phyloP scores from a whole-genome alignment of 1,140 invertebrate species.

The Heliconius congener region DNA sequence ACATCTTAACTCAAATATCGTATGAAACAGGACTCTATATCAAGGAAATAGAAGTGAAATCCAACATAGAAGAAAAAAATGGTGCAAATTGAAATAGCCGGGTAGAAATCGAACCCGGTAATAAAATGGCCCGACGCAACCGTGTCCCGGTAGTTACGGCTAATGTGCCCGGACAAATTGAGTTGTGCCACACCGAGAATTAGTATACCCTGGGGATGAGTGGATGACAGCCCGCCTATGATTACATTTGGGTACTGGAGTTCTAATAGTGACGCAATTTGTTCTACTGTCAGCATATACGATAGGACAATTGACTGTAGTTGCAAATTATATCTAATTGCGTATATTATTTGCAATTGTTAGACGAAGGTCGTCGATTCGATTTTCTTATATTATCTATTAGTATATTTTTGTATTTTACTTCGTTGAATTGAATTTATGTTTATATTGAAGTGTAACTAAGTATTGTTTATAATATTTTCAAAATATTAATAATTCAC shows the following conservation, averaged over 20 bases:
- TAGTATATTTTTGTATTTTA: no score
- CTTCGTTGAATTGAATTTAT: no score
- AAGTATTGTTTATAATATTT: no score
- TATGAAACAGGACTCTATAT: conserved; percentile 46
- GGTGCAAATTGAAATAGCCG: conserved; percentile 73
- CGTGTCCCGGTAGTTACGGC: conserved; percentile 70
- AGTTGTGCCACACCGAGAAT: conserved; percentile 70
- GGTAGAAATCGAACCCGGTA: conserved; percentile 64
- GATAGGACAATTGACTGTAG: background rate
- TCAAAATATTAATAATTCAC: no score
- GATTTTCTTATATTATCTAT: background rate
- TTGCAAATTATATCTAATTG: background rate
- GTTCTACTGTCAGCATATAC: conserved; percentile 6
- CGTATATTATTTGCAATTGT: background rate
- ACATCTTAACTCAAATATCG: conserved; percentile 45
- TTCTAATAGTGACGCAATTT: conserved; percentile 9
- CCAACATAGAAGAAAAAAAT: conserved; percentile 2
- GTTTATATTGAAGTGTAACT: no score
- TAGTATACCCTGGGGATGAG: conserved; percentile 65
- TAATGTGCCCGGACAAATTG: conserved; percentile 78
- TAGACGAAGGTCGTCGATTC: background rate
- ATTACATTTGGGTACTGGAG: conserved; percentile 38
- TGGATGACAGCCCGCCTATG: conserved; percentile 42
- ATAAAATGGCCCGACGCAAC: conserved; percentile 69
- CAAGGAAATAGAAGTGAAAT: conserved; percentile 12